Evolutionary conservation across 2,888 invertebrate genomes (phyloP).

Genomic region (Glyphotaelius pellucidus): DNA sequence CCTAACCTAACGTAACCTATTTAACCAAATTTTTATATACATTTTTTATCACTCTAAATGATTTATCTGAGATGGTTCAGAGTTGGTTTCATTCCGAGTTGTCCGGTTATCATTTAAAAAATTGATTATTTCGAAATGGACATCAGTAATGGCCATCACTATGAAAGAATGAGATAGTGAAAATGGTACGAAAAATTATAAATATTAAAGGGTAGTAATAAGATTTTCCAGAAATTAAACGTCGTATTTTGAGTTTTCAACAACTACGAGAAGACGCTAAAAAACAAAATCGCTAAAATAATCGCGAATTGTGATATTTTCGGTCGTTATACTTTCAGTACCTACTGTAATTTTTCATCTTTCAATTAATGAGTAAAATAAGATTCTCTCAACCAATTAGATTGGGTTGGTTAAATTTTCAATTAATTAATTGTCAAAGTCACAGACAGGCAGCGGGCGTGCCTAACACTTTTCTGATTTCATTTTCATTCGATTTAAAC

Average conservation of each 20-base stretch:
- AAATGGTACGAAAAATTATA: too few species aligned
- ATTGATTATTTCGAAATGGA: too few species aligned
- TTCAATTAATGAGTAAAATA: background rate
- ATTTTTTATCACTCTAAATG: too few species aligned
- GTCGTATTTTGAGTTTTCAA: background rate
- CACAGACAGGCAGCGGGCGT: background rate
- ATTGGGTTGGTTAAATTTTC: background rate
- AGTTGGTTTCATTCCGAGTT: too few species aligned
- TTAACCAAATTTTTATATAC: too few species aligned
- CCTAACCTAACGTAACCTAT: too few species aligned
- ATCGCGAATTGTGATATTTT: background rate
- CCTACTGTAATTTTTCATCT: background rate
- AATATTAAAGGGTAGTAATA: too few species aligned
- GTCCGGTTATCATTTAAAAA: too few species aligned
- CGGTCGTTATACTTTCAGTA: background rate
- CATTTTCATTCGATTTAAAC: background rate
- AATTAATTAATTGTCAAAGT: background rate
- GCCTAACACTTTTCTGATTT: background rate
- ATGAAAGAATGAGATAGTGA: too few species aligned
- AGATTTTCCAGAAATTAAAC: too few species aligned
- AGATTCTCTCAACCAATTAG: background rate
- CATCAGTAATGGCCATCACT: too few species aligned
- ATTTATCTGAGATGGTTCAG: too few species aligned
- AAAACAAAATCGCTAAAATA: background rate
- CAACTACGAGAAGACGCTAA: background rate